Conservation (phyloP, 2,113 vertebrate genomes). For the Dromaius novaehollandiae region DNA sequence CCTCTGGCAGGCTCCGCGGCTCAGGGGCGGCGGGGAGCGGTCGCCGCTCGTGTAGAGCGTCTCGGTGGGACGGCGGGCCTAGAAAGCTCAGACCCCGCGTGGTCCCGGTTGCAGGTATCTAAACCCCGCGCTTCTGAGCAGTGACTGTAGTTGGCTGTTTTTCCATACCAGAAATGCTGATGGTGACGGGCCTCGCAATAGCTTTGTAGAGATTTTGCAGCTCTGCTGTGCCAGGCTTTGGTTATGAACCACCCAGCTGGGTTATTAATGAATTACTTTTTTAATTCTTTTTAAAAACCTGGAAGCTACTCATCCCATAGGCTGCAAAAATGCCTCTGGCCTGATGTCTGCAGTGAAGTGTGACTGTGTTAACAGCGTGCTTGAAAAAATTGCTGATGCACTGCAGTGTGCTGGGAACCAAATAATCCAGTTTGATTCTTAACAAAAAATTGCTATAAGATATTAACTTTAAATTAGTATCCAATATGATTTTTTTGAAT, state of each 20-base stretch:
- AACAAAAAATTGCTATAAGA: background rate
- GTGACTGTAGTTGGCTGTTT: fast-evolving
- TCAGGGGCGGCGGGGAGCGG: background rate
- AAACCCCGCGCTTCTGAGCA: too few species aligned
- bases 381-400: background rate
- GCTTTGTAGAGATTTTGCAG: fast-evolving
- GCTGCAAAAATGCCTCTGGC: background rate
- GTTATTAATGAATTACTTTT: background rate
- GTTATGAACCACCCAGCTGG: too few species aligned
- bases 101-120: fast-evolving
- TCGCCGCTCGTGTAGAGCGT: fast-evolving
- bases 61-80: fast-evolving
- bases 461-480: background rate
- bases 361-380: background rate
- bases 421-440: too few species aligned
- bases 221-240: background rate
- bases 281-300: too few species aligned
- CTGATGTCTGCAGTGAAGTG: fast-evolving
- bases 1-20: fast-evolving
- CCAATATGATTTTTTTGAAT: background rate
- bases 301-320: background rate
- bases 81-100: fast-evolving
- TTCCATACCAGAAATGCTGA: fast-evolving
- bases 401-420: fast-evolving
- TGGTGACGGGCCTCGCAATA: fast-evolving